phyloP scores from a whole-genome alignment of 2,888 invertebrate species.

The Drosophila tripunctata region DNA sequence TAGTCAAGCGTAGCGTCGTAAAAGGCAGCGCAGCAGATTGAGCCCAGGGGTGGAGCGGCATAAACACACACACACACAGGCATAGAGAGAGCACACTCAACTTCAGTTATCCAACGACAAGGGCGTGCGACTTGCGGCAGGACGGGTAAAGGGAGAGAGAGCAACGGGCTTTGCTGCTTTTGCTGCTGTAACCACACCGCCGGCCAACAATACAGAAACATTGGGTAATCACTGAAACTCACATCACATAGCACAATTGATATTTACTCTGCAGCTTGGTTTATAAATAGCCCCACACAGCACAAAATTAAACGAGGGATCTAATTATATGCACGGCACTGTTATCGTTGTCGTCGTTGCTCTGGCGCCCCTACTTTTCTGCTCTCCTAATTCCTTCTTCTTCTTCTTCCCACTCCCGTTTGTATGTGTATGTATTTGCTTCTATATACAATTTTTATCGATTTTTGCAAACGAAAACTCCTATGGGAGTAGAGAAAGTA shows the following conservation, averaged over 20 bases:
- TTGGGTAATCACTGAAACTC: slow-evolving; percentile 22
- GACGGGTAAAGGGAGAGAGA: slow-evolving; percentile 31
- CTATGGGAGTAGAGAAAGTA: slow-evolving; percentile 33
- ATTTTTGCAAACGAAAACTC: slow-evolving; percentile 68
- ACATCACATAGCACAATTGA: slow-evolving; percentile 12
- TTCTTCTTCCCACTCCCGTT: slow-evolving; percentile 27
- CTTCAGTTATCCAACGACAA: slow-evolving; percentile 55
- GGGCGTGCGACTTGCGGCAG: slow-evolving; percentile 61
- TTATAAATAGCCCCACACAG: slow-evolving; percentile 25
- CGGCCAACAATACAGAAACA: slow-evolving; percentile 24
- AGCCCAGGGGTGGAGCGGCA: slow-evolving; percentile 41
- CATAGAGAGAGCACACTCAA: slow-evolving; percentile 28
- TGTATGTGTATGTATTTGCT: slow-evolving; percentile 31
- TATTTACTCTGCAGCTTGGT: slow-evolving; percentile 11
- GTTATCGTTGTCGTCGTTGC: slow-evolving; percentile 49
- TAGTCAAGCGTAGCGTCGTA: slow-evolving; percentile 51
- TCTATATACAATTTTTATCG: slow-evolving; percentile 61
- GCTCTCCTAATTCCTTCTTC: slow-evolving; percentile 33
- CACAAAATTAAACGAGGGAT: slow-evolving; percentile 6
- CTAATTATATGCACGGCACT: slow-evolving; percentile 52
- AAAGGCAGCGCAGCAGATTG: slow-evolving; percentile 8
- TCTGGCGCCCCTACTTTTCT: slow-evolving; percentile 39
- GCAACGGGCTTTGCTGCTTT: slow-evolving; percentile 15
- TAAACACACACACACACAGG: slow-evolving; percentile 26
- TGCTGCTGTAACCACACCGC: slow-evolving; percentile 29